A percentile compares a stretch with the other conserved stretches of the same genome.
Evolutionary conservation across 2,888 invertebrate genomes (phyloP).

Genomic region (Tenthredo distinguenda): DNA sequence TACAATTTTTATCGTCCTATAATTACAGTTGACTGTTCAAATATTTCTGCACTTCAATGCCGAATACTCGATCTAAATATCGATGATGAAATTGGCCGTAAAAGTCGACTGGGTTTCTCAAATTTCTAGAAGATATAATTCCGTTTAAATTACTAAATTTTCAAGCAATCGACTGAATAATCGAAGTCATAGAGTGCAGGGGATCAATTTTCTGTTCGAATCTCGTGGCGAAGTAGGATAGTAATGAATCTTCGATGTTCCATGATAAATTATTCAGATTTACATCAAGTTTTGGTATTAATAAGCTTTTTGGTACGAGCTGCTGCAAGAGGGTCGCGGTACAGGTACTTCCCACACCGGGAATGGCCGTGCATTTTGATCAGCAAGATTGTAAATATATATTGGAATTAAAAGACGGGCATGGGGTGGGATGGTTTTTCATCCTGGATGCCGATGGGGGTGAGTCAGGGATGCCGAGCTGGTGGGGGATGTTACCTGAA

Average conservation of each 20-base stretch:
- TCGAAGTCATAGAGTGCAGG: background rate
- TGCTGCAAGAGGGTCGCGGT: background rate
- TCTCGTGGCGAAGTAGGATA: background rate
- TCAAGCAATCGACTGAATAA: background rate
- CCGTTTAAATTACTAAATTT: background rate
- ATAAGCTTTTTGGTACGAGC: background rate
- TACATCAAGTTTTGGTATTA: constrained; percentile 3
- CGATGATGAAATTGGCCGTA: background rate
- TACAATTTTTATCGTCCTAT: background rate
- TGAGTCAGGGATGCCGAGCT: constrained; percentile 52
- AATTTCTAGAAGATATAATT: background rate
- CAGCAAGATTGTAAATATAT: constrained; percentile 49
- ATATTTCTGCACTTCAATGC: background rate
- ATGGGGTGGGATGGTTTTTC: constrained; percentile 26
- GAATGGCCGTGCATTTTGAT: constrained; percentile 1
- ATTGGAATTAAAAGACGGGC: constrained; percentile 37
- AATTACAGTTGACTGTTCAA: background rate
- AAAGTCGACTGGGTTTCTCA: too few relatives aligned
- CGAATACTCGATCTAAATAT: background rate
- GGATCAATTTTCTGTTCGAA: background rate
- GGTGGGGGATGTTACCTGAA: constrained; percentile 63
- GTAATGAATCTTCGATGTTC: background rate
- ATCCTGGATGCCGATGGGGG: constrained; percentile 52
- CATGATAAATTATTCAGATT: background rate
- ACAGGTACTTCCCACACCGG: background rate